Conservation (phyloP, 1,140 invertebrate genomes). For the Dreissena polymorpha region DNA sequence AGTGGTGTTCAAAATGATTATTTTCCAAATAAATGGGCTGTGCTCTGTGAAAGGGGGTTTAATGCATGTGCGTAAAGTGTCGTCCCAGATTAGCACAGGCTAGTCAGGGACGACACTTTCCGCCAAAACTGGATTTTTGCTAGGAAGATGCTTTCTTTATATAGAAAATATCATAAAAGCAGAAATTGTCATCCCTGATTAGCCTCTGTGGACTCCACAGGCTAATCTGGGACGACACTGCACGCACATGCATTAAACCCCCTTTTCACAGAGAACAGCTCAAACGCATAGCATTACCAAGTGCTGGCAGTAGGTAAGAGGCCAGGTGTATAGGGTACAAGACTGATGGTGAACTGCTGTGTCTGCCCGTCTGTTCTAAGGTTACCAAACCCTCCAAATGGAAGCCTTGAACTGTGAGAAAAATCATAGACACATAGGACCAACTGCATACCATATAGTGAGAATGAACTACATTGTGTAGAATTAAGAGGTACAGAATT, state of each 20-base stretch:
- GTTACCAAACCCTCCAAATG: slow-evolving; percentile 74
- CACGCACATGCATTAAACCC: not conserved
- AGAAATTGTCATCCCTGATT: not conserved
- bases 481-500: too few relatives aligned
- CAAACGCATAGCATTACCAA: slow-evolving; percentile 59
- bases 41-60: too few relatives aligned
- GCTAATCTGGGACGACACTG: not conserved
- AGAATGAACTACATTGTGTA: too few relatives aligned
- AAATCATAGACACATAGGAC: too few relatives aligned
- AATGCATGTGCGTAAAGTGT: too few relatives aligned
- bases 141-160: too few relatives aligned
- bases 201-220: not conserved
- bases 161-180: not conserved
- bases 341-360: slow-evolving; percentile 74
- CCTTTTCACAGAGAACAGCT: not conserved
- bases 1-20: too few relatives aligned
- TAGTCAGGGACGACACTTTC: too few relatives aligned
- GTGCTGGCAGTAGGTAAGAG: slow-evolving; percentile 74
- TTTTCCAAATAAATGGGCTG: too few relatives aligned
- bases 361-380: slow-evolving; percentile 68
- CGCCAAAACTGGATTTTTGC: too few relatives aligned
- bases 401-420: slow-evolving; percentile 73
- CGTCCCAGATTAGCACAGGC: too few relatives aligned
- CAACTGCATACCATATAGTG: too few relatives aligned
- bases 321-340: slow-evolving; percentile 58